Conservation (phyloP, 2,888 invertebrate species). For the Julus scanicus region DNA sequence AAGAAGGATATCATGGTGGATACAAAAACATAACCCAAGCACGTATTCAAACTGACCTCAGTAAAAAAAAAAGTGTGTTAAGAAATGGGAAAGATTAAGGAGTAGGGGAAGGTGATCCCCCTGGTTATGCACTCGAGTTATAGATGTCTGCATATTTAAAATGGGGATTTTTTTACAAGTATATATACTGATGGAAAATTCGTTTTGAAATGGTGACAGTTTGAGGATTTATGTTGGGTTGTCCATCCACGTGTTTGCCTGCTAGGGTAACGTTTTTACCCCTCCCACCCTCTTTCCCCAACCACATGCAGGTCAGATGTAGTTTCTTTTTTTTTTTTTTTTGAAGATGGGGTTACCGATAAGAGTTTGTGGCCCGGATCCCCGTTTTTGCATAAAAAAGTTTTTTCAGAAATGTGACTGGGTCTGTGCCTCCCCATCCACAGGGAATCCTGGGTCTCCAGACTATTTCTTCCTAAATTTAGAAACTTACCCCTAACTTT, state of each 20-base stretch:
- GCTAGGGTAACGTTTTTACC: slow-evolving; percentile 29
- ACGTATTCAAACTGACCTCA: slow-evolving; percentile 19
- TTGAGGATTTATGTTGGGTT: slow-evolving; percentile 48
- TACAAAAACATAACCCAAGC: neutral
- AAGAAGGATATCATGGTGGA: neutral
- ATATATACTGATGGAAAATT: slow-evolving; percentile 43
- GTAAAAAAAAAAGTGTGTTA: neutral
- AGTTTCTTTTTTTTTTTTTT: neutral
- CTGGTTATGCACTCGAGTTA: slow-evolving; percentile 27
- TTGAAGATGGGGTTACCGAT: neutral
- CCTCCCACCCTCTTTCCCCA: slow-evolving; percentile 11
- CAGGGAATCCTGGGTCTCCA: neutral
- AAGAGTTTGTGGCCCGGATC: slow-evolving; percentile 4
- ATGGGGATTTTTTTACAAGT: neutral
- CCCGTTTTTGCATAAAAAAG: neutral
- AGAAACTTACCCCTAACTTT: neutral
- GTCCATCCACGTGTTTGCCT: slow-evolving; percentile 51
- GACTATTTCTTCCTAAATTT: slow-evolving; percentile 6
- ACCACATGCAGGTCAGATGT: slow-evolving; percentile 39
- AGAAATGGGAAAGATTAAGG: slow-evolving; percentile 2
- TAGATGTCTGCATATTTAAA: slow-evolving; percentile 43
- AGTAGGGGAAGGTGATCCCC: neutral
- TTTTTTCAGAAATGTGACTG: slow-evolving; percentile 27
- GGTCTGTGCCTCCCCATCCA: neutral
- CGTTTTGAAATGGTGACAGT: slow-evolving; percentile 49